phyloP scores from a whole-genome alignment of 2,888 invertebrate species.

The Dusona sp. region DNA sequence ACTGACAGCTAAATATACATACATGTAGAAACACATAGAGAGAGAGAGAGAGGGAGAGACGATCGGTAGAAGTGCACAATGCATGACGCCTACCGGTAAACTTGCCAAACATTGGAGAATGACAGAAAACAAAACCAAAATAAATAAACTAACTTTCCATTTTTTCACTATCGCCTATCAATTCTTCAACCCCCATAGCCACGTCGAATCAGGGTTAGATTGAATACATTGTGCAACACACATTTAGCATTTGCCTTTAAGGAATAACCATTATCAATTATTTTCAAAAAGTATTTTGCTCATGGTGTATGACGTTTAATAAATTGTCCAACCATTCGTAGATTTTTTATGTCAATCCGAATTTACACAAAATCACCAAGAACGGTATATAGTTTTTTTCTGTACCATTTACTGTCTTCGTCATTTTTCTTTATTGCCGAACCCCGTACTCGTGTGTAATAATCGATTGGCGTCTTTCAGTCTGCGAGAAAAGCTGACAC shows the following conservation, averaged over 20 bases:
- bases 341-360: background rate
- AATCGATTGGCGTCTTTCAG: slow-evolving; percentile 51
- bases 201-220: background rate
- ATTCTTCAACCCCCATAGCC: background rate
- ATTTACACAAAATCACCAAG: background rate
- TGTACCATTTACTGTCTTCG: slow-evolving; percentile 24
- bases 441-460: slow-evolving; percentile 33
- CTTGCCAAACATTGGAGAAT: slow-evolving; percentile 32
- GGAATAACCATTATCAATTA: background rate
- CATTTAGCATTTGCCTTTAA: background rate
- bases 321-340: background rate
- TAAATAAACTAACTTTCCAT: background rate
- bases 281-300: background rate
- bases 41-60: background rate
- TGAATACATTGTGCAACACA: background rate
- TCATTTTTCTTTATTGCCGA: slow-evolving; percentile 37
- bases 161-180: background rate
- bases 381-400: background rate
- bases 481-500: slow-evolving; percentile 52
- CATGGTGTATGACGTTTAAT: background rate
- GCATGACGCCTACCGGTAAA: slow-evolving; percentile 13
- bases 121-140: slow-evolving; percentile 11
- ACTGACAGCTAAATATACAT: background rate
- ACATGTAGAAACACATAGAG: background rate
- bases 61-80: background rate